Evolutionary conservation across 2,888 invertebrate genomes (phyloP), one percentile per base, ranked within the genome.

Genomic region (Chloroclysta siterata): DNA sequence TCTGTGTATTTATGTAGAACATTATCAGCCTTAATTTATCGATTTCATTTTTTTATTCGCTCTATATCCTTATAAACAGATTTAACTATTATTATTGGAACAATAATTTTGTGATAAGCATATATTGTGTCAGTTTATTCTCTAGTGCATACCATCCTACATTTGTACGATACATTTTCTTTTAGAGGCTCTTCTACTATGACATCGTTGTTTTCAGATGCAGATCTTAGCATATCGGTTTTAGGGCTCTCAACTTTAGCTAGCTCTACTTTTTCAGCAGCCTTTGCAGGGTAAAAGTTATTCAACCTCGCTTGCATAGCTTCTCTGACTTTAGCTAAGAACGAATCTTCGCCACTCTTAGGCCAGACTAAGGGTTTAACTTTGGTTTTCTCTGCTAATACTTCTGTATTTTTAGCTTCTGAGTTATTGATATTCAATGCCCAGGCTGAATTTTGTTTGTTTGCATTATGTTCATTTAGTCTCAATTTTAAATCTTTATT

Each of bases 151-250:
- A 87, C 73, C 84, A 92, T 84, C 68, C 76, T 85, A 72, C 91
- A 92, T 68, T 83, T 86, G 63, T 90, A 92, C 0, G 87, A 70
- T 14, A 85, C 80, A 63, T 89, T 88, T 79, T 90, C 86, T 71
- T 85, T 82, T 36, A 89, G 68, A 0, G 79, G 60, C 14, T 76
- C 68, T 28, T 64, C 65, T 13, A 63, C 36, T 11, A 72, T 44
- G 4, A 74, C 63, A 14, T 75, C 72, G 36, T 72, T 56, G 53
- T 76, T 79, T 39, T 81, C 76, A n/a, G 85, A 79, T 0, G 83
- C 79, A 5, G 84, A 77, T 53, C 73, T 75, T 22, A 70, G 22
- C 82, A 83, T 81, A 62, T 84, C 70, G 10, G 50, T 44, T 41
- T 48, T 63, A 42, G 42, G n/a, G 10, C 39, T 56, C 42, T 50